Percentiles rank a stretch among this genome's conserved stretches.
phyloP scores from a whole-genome alignment of 2,888 invertebrate genomes.

The Platycheirus albimanus region DNA sequence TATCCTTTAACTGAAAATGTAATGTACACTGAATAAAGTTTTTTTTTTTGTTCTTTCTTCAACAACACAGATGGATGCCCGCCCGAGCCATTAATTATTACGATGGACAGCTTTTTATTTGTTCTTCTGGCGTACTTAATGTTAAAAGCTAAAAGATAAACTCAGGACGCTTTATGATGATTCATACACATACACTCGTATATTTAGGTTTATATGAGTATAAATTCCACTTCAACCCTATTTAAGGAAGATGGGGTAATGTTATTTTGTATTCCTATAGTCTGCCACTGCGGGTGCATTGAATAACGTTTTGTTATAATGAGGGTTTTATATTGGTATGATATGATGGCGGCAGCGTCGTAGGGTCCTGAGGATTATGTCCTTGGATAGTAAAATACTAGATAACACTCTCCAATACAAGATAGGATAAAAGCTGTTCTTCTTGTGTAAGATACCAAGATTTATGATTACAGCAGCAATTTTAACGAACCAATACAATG shows the following conservation, averaged over 20 bases:
- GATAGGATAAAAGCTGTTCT: slow-evolving; percentile 12
- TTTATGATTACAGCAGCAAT: slow-evolving; percentile 27
- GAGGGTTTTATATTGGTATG: no score
- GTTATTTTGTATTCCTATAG: not conserved
- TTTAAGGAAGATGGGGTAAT: not conserved
- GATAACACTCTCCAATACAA: not conserved
- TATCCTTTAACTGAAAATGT: slow-evolving; percentile 17
- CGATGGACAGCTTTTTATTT: slow-evolving; percentile 27
- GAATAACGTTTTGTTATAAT: slow-evolving; percentile 9
- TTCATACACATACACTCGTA: slow-evolving; percentile 2
- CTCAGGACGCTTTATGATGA: slow-evolving; percentile 19
- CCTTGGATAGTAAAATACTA: no score
- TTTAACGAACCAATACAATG: slow-evolving; percentile 35
- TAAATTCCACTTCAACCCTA: slow-evolving; percentile 20
- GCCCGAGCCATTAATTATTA: slow-evolving; percentile 42
- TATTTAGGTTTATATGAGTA: not conserved
- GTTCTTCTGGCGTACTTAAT: slow-evolving; percentile 6
- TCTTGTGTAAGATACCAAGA: not conserved
- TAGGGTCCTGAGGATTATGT: slow-evolving; percentile 21
- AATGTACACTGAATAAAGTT: slow-evolving; percentile 14
- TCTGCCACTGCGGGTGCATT: slow-evolving; percentile 19
- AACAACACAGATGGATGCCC: slow-evolving; percentile 21
- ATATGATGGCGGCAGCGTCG: no score
- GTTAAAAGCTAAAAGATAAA: slow-evolving; percentile 17
- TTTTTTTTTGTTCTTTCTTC: slow-evolving; percentile 3